Conservation (phyloP, 2,888 invertebrate genomes). For the Phlogophora meticulosa region DNA sequence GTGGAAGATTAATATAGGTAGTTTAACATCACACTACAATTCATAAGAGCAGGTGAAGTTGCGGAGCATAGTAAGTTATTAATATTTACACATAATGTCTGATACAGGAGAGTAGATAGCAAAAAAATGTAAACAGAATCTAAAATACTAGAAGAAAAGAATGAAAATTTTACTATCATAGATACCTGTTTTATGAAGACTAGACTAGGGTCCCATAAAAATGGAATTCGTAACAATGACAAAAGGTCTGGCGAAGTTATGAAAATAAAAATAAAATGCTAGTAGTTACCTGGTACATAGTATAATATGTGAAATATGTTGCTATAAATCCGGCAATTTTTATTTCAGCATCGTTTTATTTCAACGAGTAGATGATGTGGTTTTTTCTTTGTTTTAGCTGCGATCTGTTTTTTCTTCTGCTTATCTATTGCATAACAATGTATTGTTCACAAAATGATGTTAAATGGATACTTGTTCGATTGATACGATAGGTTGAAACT, state of each 20-base stretch:
- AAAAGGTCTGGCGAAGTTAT: slow-evolving; percentile 9
- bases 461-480: too few species aligned
- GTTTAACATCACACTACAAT: too few species aligned
- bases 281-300: slow-evolving; percentile 27
- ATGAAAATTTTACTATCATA: slow-evolving; percentile 26
- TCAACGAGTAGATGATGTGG: slow-evolving; percentile 21
- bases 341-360: slow-evolving; percentile 42
- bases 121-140: neutral
- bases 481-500: too few species aligned
- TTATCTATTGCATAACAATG: neutral
- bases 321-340: slow-evolving; percentile 36
- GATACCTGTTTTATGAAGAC: slow-evolving; percentile 3
- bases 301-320: slow-evolving; percentile 56
- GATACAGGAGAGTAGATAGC: too few species aligned
- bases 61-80: too few species aligned
- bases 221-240: slow-evolving; percentile 34
- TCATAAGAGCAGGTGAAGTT: too few species aligned
- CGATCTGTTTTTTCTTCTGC: neutral
- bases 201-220: slow-evolving; percentile 24
- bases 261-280: slow-evolving; percentile 42
- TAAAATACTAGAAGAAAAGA: neutral
- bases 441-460: too few species aligned
- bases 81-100: too few species aligned
- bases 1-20: too few species aligned
- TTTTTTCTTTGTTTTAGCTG: slow-evolving; percentile 23